Evolutionary conservation across 2,113 vertebrate genomes (phyloP).

Genomic region (Malaclemys terrapin): DNA sequence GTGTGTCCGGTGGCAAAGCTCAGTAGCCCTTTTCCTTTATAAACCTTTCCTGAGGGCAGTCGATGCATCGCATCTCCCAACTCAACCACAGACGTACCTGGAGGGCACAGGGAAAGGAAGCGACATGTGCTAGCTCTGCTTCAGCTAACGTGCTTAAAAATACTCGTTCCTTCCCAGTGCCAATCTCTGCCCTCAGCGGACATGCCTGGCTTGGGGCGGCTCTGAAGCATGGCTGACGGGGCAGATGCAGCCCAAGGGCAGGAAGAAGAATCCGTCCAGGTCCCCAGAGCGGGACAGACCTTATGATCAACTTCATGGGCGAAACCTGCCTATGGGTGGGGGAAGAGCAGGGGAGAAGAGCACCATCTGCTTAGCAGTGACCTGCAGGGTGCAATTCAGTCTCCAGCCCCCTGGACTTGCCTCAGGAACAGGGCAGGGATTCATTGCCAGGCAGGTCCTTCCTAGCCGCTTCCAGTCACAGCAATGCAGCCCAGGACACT

Average conservation of each 20-base stretch:
- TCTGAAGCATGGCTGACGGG: background rate
- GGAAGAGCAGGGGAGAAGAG: too few species aligned
- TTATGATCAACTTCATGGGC: too few species aligned
- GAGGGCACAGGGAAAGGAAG: background rate
- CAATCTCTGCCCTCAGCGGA: background rate
- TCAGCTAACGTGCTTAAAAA: background rate
- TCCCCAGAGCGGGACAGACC: background rate
- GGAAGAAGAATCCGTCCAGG: background rate
- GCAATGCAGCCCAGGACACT: background rate
- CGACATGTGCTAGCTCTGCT: background rate
- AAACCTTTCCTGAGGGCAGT: background rate
- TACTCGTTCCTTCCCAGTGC: background rate
- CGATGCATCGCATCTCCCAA: background rate
- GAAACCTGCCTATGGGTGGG: too few species aligned
- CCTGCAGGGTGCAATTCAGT: background rate
- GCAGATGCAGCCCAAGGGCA: background rate
- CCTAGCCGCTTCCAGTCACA: background rate
- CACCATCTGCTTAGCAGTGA: background rate
- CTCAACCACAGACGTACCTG: background rate
- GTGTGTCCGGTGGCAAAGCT: background rate
- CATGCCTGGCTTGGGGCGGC: background rate
- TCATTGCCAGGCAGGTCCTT: too few species aligned
- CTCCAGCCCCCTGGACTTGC: background rate
- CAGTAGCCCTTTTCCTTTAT: background rate
- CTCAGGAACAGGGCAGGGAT: too few species aligned